A percentile compares a stretch with the other conserved stretches of the same genome.
phyloP scores from a whole-genome alignment of 2,113 vertebrate genomes.

The Phainopepla nitens region DNA sequence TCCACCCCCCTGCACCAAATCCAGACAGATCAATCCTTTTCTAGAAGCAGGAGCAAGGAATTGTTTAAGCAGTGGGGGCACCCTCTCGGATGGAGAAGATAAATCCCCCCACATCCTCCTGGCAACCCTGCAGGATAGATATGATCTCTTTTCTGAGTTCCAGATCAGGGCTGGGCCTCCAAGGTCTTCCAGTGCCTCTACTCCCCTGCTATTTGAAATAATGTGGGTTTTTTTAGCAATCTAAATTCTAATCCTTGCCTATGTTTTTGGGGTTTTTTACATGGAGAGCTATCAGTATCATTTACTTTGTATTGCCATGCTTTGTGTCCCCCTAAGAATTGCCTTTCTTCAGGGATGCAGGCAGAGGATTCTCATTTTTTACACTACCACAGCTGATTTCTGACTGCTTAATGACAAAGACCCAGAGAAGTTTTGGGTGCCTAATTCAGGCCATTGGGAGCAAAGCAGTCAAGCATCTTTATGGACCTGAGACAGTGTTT shows the following conservation, averaged over 20 bases:
- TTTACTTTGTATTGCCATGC: neutral
- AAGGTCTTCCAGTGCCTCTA: neutral
- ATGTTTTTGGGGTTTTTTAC: accelerated
- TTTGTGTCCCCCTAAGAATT: neutral
- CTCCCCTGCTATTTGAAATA: neutral
- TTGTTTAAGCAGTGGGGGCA: neutral
- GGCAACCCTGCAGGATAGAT: neutral
- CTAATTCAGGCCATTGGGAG: accelerated
- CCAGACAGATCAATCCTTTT: neutral
- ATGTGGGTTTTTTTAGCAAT: neutral
- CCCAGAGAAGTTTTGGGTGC: neutral
- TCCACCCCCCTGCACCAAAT: neutral
- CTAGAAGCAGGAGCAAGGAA: neutral
- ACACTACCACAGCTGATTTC: neutral
- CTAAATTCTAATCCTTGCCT: neutral
- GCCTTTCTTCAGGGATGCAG: neutral
- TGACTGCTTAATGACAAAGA: neutral
- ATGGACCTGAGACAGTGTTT: neutral
- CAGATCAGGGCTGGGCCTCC: neutral
- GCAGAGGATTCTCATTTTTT: neutral
- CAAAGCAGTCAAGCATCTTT: neutral
- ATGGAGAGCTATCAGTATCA: neutral
- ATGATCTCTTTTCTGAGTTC: neutral
- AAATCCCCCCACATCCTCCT: neutral
- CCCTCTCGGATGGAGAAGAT: accelerated